Evolutionary conservation across 1,140 invertebrate genomes (phyloP), one percentile per base, ranked within the genome.

Genomic region (Holcopasites calliopsidis): DNA sequence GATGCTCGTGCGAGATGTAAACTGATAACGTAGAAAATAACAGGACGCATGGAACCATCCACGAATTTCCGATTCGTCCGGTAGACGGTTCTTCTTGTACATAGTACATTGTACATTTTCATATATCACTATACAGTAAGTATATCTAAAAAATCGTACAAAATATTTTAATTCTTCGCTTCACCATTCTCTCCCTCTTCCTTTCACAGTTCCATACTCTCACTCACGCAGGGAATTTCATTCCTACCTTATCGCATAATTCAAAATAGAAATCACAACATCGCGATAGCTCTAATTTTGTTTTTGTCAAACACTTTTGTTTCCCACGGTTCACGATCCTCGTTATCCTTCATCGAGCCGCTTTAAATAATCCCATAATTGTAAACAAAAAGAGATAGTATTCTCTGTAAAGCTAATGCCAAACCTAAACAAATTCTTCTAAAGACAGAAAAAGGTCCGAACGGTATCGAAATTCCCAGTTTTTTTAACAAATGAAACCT

Each of bases 1-100:
- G 85, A 76, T 85, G 82, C 76, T 84, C 85, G 84, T 83, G 74
- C 64, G 80, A 74, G 62, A 68, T 73, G 80, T 87, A 86, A 76
- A 83, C 62, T 85, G 77, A 79, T 70, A 77, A 85, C 79, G 75
- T 87, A 86, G 80, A 83, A 88, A 87, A 83, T 86, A 88, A 88
- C 87, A 89, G 80, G 81, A 88, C 82, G 87, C 72, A 79, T 80
- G 77, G n/a, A 62, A 38, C 61, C 71, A 72, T 55, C 65, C 33
- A 77, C 77, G 77, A 69, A 71, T 81, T 77, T 77, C 52, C 38
- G 81, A 78, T 80, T 68, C 77, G 55, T 74, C 21, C 44, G 64
- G 65, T 58, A 57, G 28, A 44, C 21, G 60, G 61, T 47, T 55
- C 65, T 84, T 54, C 74, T 85, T 86, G 83, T 83, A 84, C 86